Evolutionary conservation across 2,113 vertebrate genomes (phyloP), one percentile per base, ranked within the genome.

Genomic region (Trematomus loennbergii): DNA sequence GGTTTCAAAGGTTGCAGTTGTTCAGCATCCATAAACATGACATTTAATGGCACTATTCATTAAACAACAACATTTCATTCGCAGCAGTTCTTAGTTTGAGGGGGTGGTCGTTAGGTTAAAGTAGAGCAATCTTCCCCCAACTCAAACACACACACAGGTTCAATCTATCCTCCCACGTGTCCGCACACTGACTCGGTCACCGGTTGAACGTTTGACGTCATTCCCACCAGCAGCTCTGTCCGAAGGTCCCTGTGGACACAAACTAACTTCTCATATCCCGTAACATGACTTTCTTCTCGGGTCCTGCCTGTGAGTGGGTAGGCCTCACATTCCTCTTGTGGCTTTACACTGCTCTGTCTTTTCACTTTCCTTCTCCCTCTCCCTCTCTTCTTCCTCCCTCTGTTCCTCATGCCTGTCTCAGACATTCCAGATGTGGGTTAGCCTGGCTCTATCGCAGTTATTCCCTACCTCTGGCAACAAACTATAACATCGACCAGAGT

Each of bases 281-380:
- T 70, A 78, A 69, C 11, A 48, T 46, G 20, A 18, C 29, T 33
- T 46, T 60, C 40, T 25, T n/a, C 36, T 43, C 62, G 16, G 58
- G 45, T 78, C 57, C 57, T 54, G 48, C 59, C 75, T 22, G 52
- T 2, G 33, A 86, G 81, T 75, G 81, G 83, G 87, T 59, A 78
- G 87, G 86, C 81, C 86, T 89, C 40, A 36, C 87, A 91, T 93
- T 91, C 88, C 84, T 88, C 53, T 22, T 75, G 87, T 85, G 89
- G 86, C 75, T 85, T 81, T 70, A 45, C 78, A 54, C 85, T 70
- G 29, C 75, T 78, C 52, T 67, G 76, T 85, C 50, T 75, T 75
- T 40, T 82, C 25, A n/a, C 71, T 84, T 79, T 78, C 58, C 71
- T 12, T 76, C 46, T 16, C 55, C 45, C 53, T 64, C 64, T 33